Conservation (phyloP, 2,888 invertebrate genomes). For the Meliscaeva auricollis region DNA sequence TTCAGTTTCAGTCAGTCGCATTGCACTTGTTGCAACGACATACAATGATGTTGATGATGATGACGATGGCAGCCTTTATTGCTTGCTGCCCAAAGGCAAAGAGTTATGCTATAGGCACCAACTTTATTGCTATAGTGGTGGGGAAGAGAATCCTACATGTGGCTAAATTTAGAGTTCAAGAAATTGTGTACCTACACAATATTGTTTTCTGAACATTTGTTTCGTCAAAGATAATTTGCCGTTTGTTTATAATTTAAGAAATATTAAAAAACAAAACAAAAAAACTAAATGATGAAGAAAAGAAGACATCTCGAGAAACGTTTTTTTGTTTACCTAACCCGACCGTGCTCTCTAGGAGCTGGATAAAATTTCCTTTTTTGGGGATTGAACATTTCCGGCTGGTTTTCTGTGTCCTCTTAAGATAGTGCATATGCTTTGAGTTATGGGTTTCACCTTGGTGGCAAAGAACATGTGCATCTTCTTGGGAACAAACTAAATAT, state of each 20-base stretch:
- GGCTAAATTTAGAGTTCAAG: slow-evolving; percentile 68
- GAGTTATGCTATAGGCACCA: slow-evolving; percentile 14
- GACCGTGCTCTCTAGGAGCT: slow-evolving; percentile 36
- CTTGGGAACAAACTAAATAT: slow-evolving; percentile 4
- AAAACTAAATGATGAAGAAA: slow-evolving; percentile 34
- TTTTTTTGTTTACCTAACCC: slow-evolving; percentile 71
- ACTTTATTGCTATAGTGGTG: neutral
- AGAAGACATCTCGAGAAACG: slow-evolving; percentile 54
- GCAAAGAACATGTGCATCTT: slow-evolving; percentile 1
- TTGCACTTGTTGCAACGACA: slow-evolving; percentile 74
- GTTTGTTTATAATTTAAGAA: slow-evolving; percentile 72
- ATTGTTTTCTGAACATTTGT: slow-evolving; percentile 67
- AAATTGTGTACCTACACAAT: slow-evolving; percentile 68
- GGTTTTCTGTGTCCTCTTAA: neutral
- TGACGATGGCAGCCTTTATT: slow-evolving; percentile 32
- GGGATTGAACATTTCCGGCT: slow-evolving; percentile 67
- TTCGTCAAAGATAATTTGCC: slow-evolving; percentile 76
- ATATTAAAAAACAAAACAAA: slow-evolving; percentile 7
- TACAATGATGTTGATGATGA: slow-evolving; percentile 18
- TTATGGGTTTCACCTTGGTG: slow-evolving; percentile 20
- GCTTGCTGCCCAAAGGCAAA: slow-evolving; percentile 29
- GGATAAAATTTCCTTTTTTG: slow-evolving; percentile 59
- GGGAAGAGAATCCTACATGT: slow-evolving; percentile 63
- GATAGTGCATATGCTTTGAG: neutral
- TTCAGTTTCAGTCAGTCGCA: slow-evolving; percentile 67